A percentile compares a stretch with the other conserved stretches of the same genome.
Evolutionary conservation across 2,888 invertebrate genomes (phyloP).

Genomic region (Heliconius cydno): DNA sequence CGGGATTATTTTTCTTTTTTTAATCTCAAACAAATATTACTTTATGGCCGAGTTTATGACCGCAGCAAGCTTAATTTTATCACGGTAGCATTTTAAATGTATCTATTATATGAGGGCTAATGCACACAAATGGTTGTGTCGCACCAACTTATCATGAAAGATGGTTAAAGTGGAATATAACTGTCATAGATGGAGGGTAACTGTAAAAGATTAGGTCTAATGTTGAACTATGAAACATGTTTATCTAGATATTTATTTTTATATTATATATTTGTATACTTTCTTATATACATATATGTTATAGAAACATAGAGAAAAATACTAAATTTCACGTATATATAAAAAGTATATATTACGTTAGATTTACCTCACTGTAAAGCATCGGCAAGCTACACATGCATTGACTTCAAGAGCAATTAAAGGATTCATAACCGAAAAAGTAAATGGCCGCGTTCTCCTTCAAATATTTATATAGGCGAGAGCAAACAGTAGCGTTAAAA

Average conservation of each 20-base stretch:
- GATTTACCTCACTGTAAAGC: neutral
- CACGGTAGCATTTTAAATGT: conserved; percentile 72
- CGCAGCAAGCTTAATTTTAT: conserved; percentile 67
- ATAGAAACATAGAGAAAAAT: neutral
- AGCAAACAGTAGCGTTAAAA: conserved; percentile 80
- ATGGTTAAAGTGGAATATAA: conserved; percentile 11
- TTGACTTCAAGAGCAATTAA: conserved; percentile 68
- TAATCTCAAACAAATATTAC: conserved; percentile 59
- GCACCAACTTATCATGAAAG: conserved; percentile 8
- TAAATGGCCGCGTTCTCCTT: conserved; percentile 71
- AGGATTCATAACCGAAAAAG: conserved; percentile 71
- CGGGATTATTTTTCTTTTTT: too few relatives aligned
- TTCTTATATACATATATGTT: neutral
- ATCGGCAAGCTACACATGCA: conserved; percentile 16
- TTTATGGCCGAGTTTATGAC: conserved; percentile 68
- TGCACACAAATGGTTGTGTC: conserved; percentile 6
- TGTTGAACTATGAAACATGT: neutral
- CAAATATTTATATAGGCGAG: conserved; percentile 77
- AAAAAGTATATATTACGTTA: neutral
- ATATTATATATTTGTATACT: neutral
- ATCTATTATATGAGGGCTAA: conserved; percentile 62
- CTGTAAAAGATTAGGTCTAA: neutral
- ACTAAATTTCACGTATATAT: neutral
- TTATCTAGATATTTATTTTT: neutral
- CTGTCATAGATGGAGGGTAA: neutral